Evolutionary conservation across 2,797 vertebrate species (phyloP).

Genomic region (Cercopithecus diana): DNA sequence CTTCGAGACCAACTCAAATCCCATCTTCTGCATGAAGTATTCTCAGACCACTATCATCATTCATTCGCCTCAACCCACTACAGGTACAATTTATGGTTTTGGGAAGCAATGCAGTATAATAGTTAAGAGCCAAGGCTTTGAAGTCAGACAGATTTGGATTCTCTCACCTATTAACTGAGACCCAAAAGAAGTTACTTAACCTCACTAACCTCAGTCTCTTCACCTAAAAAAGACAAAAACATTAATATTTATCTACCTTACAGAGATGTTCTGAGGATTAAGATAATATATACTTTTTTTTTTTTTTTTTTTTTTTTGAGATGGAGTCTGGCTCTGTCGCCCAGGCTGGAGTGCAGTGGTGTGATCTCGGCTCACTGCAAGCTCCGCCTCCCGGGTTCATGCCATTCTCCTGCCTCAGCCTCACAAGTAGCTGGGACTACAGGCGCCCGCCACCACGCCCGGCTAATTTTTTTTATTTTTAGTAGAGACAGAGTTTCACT

Average conservation of each 20-base stretch:
- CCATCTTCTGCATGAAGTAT: background rate
- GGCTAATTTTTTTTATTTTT: no score
- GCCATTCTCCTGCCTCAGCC: no score
- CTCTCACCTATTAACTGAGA: background rate
- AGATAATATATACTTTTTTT: background rate
- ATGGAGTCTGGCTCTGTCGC: no score
- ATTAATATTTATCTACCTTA: background rate
- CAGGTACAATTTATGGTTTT: background rate
- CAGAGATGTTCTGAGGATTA: constrained; percentile 17
- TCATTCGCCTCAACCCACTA: background rate
- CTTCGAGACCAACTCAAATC: constrained; percentile 39
- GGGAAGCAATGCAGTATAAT: background rate
- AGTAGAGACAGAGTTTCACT: no score
- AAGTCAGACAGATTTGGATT: constrained; percentile 8
- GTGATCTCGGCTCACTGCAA: no score
- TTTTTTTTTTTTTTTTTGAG: no score
- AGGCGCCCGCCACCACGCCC: no score
- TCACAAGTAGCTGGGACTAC: no score
- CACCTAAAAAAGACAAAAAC: background rate
- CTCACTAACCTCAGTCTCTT: constrained; percentile 8
- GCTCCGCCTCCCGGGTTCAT: no score
- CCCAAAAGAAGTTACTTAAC: background rate
- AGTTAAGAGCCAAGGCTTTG: background rate
- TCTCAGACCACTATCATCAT: background rate
- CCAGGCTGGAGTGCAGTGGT: no score